A percentile compares a stretch with the other conserved stretches of the same genome.
Evolutionary conservation across 2,797 vertebrate genomes (phyloP).

Genomic region (Mionectes olivaceus): DNA sequence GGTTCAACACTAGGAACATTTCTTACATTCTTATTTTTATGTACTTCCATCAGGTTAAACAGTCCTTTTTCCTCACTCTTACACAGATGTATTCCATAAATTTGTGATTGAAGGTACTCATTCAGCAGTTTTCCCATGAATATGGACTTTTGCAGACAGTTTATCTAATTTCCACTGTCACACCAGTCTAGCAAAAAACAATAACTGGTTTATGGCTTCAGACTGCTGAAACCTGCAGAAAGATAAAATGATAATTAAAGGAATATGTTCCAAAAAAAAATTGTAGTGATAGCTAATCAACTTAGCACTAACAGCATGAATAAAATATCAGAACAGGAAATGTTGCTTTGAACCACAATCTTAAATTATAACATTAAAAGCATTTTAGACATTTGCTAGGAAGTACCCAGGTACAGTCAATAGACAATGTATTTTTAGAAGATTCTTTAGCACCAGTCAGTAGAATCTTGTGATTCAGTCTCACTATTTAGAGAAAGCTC

Average conservation of each 20-base stretch:
- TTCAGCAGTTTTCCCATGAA: not conserved
- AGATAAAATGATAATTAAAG: not conserved
- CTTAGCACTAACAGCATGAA: slow-evolving; percentile 22
- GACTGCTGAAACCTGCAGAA: not conserved
- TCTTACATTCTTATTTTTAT: not conserved
- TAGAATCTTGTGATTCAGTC: not conserved
- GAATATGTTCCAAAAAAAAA: slow-evolving; percentile 13
- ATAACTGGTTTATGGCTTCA: not conserved
- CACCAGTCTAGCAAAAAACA: not conserved
- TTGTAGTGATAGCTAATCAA: slow-evolving; percentile 36
- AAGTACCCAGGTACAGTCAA: slow-evolving; percentile 14
- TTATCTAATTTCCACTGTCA: not conserved
- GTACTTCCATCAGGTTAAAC: not conserved
- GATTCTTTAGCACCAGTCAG: not conserved
- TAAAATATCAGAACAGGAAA: slow-evolving; percentile 58
- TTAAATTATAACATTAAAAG: slow-evolving; percentile 20
- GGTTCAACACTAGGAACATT: not conserved
- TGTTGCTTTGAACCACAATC: slow-evolving; percentile 12
- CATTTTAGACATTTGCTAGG: not conserved
- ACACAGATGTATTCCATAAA: not conserved
- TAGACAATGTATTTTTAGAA: not conserved
- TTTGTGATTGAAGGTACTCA: not conserved
- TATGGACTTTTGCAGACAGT: not conserved
- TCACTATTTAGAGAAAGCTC: not conserved
- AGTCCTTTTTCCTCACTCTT: not conserved